Percentiles rank a stretch among this genome's conserved stretches.
Evolutionary conservation across 2,797 vertebrate genomes (phyloP).

Genomic region (Parambassis ranga): DNA sequence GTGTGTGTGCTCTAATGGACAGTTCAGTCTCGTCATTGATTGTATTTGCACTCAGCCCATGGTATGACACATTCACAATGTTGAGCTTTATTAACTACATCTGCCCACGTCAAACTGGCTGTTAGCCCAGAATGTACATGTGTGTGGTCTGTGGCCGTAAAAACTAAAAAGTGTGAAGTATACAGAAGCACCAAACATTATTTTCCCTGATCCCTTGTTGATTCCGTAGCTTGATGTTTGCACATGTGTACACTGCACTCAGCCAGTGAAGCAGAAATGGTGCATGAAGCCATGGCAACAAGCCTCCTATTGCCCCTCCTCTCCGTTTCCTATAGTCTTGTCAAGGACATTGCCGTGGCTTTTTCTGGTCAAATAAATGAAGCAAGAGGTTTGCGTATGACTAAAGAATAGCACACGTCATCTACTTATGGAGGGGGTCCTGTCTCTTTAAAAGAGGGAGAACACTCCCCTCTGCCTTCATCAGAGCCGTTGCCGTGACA

Average conservation of each 20-base stretch:
- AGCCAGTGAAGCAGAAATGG: conserved; percentile 54
- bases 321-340: conserved; percentile 44
- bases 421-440: conserved; percentile 48
- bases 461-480: conserved; percentile 53
- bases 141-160: not conserved
- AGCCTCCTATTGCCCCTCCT: conserved; percentile 52
- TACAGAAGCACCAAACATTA: not conserved
- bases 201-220: conserved; percentile 4
- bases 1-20: conserved; percentile 36
- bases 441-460: conserved; percentile 69
- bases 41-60: conserved; percentile 11
- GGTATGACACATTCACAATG: not conserved
- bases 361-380: conserved; percentile 65
- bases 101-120: conserved; percentile 8
- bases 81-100: conserved; percentile 26
- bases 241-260: conserved; percentile 42
- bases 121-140: not conserved
- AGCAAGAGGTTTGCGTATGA: conserved; percentile 61
- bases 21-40: conserved; percentile 33
- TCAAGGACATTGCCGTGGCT: conserved; percentile 65
- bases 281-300: conserved; percentile 68
- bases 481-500: conserved; percentile 68
- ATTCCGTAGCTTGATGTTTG: conserved; percentile 25
- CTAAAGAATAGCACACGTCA: conserved; percentile 70
- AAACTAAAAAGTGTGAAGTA: not conserved